Conservation (phyloP, 2,888 invertebrate genomes). For the Rhaphigaster nebulosa region DNA sequence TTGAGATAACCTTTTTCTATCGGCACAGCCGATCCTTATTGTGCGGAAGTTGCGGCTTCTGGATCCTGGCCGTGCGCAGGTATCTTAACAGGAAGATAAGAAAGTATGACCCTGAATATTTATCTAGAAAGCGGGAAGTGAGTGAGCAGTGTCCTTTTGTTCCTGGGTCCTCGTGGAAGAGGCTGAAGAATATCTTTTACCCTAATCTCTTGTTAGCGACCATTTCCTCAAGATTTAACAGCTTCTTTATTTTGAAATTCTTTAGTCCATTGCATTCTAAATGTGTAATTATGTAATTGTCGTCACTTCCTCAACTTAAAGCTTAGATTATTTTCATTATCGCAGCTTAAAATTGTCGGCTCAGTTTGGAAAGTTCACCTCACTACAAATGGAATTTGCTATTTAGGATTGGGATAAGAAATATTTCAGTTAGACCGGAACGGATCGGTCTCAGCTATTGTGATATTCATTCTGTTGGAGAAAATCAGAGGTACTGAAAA, state of each 20-base stretch:
- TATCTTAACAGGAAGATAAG: slow-evolving; percentile 25
- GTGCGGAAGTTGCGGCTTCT: background rate
- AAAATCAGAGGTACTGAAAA: background rate
- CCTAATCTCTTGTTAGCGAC: background rate
- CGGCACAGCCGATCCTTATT: background rate
- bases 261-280: background rate
- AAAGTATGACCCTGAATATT: slow-evolving; percentile 38
- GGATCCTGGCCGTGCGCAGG: background rate
- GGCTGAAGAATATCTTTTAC: background rate
- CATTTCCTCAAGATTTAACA: background rate
- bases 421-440: slow-evolving; percentile 2
- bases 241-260: background rate
- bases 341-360: background rate
- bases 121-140: slow-evolving; percentile 28
- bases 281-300: background rate
- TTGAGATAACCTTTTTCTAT: background rate
- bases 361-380: background rate
- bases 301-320: background rate
- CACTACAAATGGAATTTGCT: background rate
- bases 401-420: background rate
- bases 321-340: background rate
- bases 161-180: background rate
- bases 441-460: background rate
- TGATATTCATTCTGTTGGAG: slow-evolving; percentile 1
- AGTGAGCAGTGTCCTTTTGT: background rate